Conservation (phyloP, 2,888 invertebrate species). For the Ophraella communa region DNA sequence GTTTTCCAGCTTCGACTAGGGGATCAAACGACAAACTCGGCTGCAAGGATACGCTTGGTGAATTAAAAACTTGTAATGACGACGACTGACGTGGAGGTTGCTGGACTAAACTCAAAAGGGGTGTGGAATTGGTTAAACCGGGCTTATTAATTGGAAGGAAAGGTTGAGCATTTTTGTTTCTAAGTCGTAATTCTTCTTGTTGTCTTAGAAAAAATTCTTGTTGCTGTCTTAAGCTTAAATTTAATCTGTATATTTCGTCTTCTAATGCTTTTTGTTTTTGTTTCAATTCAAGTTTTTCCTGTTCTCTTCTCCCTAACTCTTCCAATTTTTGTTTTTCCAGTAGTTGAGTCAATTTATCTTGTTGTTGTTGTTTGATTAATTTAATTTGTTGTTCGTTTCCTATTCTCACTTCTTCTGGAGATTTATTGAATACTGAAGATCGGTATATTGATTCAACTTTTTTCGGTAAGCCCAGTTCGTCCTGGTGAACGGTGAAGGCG, state of each 20-base stretch:
- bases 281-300: constrained; percentile 26
- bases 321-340: constrained; percentile 39
- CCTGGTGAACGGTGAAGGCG: constrained; percentile 86
- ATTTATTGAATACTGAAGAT: constrained; percentile 51
- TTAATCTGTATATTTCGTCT: constrained; percentile 71
- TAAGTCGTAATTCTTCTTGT: constrained; percentile 62
- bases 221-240: constrained; percentile 61
- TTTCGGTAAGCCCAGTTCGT: constrained; percentile 78
- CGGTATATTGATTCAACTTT: constrained; percentile 78
- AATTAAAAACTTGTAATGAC: constrained; percentile 1
- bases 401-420: constrained; percentile 3
- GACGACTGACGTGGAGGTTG: constrained; percentile 10
- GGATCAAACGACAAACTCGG: constrained; percentile 61
- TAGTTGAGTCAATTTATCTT: constrained; percentile 36
- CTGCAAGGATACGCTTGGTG: constrained; percentile 59
- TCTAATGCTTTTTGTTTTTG: constrained; percentile 71
- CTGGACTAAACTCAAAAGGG: constrained; percentile 12
- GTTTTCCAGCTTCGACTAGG: constrained; percentile 42
- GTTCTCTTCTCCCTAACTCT: constrained; percentile 24
- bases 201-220: constrained; percentile 54
- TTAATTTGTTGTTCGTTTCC: constrained; percentile 17
- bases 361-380: constrained; percentile 19
- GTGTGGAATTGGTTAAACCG: constrained; percentile 3
- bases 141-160: constrained; percentile 44
- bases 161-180: constrained; percentile 57